Evolutionary conservation across 2,797 vertebrate genomes (phyloP).

Genomic region (Falco columbarius): DNA sequence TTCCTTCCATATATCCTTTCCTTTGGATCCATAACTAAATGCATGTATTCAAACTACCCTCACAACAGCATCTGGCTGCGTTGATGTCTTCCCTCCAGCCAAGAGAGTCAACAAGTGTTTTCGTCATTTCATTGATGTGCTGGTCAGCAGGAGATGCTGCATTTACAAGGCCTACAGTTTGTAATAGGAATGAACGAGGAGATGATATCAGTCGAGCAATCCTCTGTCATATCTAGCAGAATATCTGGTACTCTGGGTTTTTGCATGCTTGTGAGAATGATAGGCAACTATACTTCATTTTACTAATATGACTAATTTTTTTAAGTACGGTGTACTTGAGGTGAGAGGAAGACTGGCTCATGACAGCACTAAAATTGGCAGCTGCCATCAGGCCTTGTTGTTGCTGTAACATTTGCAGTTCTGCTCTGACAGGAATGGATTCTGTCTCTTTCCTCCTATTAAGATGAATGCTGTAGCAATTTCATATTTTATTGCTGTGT

Average conservation of each 20-base stretch:
- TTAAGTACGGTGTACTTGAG: background rate
- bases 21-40: background rate
- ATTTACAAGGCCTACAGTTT: slow-evolving; percentile 5
- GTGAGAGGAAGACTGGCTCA: background rate
- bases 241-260: background rate
- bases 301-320: slow-evolving; percentile 19
- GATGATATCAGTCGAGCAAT: background rate
- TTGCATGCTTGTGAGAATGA: background rate
- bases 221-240: background rate
- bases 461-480: background rate
- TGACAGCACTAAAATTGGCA: background rate
- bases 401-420: background rate
- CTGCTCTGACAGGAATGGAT: background rate
- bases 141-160: background rate
- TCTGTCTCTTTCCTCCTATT: background rate
- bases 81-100: background rate
- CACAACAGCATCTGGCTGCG: background rate
- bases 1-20: background rate
- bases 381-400: background rate
- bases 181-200: background rate
- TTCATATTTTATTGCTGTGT: background rate
- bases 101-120: background rate
- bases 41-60: background rate
- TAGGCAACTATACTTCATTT: background rate
- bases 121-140: background rate